phyloP scores from a whole-genome alignment of 2,888 invertebrate species.

The Stenchaetothrips biformis region DNA sequence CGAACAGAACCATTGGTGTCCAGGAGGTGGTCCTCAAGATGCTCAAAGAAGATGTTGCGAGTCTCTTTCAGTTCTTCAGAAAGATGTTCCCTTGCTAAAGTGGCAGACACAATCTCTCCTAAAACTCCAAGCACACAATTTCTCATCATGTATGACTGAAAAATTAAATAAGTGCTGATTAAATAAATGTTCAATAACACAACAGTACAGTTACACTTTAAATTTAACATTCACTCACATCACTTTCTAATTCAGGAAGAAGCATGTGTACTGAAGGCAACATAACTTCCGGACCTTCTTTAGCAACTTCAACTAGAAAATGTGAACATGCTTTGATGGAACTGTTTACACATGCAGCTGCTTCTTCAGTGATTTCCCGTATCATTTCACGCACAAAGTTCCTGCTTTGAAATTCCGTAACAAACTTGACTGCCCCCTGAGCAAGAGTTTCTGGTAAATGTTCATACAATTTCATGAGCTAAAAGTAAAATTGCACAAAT shows the following conservation, averaged over 20 bases:
- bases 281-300: conserved; percentile 57
- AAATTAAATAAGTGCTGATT: conserved; percentile 32
- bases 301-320: conserved; percentile 62
- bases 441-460: conserved; percentile 64
- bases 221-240: conserved; percentile 44
- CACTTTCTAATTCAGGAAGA: conserved; percentile 56
- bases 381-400: conserved; percentile 49
- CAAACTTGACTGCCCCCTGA: conserved; percentile 64
- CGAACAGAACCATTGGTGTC: conserved; percentile 83
- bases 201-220: neutral
- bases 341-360: conserved; percentile 50
- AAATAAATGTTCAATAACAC: conserved; percentile 27
- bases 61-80: conserved; percentile 60
- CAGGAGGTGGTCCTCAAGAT: conserved; percentile 73
- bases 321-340: conserved; percentile 50
- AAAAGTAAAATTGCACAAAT: conserved; percentile 45
- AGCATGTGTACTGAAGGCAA: conserved; percentile 57
- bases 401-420: conserved; percentile 51
- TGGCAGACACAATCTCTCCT: conserved; percentile 68
- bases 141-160: conserved; percentile 57
- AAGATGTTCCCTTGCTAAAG: conserved; percentile 64
- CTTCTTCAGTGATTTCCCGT: conserved; percentile 65
- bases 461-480: conserved; percentile 72
- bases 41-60: conserved; percentile 74
- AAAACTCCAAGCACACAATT: conserved; percentile 80